Evolutionary conservation across 2,797 vertebrate genomes (phyloP), one percentile per base, ranked within the genome.

Genomic region (Lacerta bilineata): DNA sequence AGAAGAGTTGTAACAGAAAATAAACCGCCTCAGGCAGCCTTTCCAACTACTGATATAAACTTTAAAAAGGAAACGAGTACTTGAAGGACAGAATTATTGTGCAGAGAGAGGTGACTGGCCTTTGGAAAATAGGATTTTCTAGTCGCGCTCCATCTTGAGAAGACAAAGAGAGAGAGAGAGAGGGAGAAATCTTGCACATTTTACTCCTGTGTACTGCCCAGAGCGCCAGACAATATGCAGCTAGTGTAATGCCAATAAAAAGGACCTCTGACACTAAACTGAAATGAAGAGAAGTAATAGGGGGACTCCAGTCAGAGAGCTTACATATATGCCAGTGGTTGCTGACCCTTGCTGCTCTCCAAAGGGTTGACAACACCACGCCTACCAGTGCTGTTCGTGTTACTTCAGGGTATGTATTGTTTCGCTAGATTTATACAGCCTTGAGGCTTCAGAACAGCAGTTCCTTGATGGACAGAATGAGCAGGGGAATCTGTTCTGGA

Each of bases 21-120:
- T 90, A 95, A 95, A 94, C 88, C 13, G 0, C 90, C 86, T 86
- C 80, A 27, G 83, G 90, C 88, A 92, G 84, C 69, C 90, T 93
- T 80, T 89, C 89, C 88, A 95, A 93, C 92, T 91, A 92, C 77
- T 87, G 87, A 94, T 87, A 91, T 83, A 93, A 95, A 94, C 92
- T 93, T 93, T 89, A 91, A 90, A 87, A 94, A 93, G 91, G 91
- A 90, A 91, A 91, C 93, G 86, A 82, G 92, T 90, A 79, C 72
- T 87, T 89, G 90, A 94, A 91, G 93, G 92, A 94, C 93, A 94
- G 91, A 87, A 87, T 93, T 94, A 92, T 84, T 89, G 89, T 91
- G 91, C 91, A 95, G 90, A 89, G 36, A 88, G 69, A 92, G 74
- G 88, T 84, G 85, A 55, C 84, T 95, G 91, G 93, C 92, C 92